Evolutionary conservation across 2,113 vertebrate species (phyloP), one percentile per base, ranked within the genome.

Genomic region (Tichodroma muraria): DNA sequence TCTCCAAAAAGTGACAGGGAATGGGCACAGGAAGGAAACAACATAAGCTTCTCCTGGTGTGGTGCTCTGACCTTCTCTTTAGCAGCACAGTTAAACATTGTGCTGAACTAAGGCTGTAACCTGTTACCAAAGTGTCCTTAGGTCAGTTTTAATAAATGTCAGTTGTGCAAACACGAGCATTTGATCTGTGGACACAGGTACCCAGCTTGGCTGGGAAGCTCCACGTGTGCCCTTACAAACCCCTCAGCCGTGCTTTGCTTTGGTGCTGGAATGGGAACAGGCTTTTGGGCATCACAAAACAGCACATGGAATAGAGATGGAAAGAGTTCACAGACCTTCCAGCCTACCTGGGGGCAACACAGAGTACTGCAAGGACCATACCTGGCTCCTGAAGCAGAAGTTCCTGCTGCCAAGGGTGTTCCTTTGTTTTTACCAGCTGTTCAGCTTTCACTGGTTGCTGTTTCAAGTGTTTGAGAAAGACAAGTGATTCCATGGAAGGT

Each of bases 1-100:
- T 69, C 93, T 97, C 35, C 87, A 96, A 83, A 97, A 98, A 79
- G 93, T 93, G 35, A 88, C 93, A 89, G 49, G 92, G 38, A 69
- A 95, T 21, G 78, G 94, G 63, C 24, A 70, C 2, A 11, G 91
- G 37, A 49, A 95, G 92, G 73, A 25, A 79, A 79, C 35, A 81
- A 15, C 54, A 8, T 30, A 53, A 71, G 11, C 50, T 59, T 22
- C 45, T 45, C 47, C 37, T 49, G 8, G 31, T 9, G 35, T 30
- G 27, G 13, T 52, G 50, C 75, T 82, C 50, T 70, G 57, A 75
- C 21, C 72, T 77, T 56, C 42, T 71, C 49, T 63, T 69, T 3
- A 68, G 44, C 42, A 63, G 40, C 6, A 28, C 15, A 35, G n/a
- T 31, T 14, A 23, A 50, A 56, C 35, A 6, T 19, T 28, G 61